Conservation (phyloP, 2,113 vertebrate genomes). For the Chamaea fasciata region DNA sequence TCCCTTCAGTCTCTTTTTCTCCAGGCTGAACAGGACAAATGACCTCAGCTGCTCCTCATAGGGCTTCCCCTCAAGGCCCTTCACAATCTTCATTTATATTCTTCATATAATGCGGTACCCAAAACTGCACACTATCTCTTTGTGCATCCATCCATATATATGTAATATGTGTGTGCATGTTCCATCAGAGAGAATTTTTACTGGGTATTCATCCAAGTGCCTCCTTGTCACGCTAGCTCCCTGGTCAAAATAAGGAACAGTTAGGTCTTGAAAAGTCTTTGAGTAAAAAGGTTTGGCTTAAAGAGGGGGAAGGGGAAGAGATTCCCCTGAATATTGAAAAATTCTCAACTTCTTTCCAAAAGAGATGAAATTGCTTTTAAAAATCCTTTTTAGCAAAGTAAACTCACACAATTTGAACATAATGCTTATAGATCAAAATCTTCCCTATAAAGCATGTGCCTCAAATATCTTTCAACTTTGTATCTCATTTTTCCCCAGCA, state of each 20-base stretch:
- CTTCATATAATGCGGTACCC: background rate
- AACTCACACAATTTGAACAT: background rate
- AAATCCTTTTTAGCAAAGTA: background rate
- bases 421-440: background rate
- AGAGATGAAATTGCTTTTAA: background rate
- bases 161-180: background rate
- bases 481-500: background rate
- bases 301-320: background rate
- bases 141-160: fast-evolving
- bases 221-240: background rate
- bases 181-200: background rate
- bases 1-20: background rate
- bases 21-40: background rate
- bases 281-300: background rate
- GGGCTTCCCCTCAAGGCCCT: too few relatives aligned
- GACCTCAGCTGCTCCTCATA: background rate
- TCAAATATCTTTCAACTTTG: background rate
- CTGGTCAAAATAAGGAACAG: background rate
- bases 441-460: background rate
- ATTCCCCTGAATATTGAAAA: background rate
- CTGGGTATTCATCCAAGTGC: background rate
- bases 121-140: background rate
- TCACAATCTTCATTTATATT: background rate
- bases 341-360: background rate
- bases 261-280: background rate